These are phyloP conservation scores for Myotis daubentonii DNA, from an alignment of 2,797 vertebrate genomes.

Conservation along the genomic window DNA sequence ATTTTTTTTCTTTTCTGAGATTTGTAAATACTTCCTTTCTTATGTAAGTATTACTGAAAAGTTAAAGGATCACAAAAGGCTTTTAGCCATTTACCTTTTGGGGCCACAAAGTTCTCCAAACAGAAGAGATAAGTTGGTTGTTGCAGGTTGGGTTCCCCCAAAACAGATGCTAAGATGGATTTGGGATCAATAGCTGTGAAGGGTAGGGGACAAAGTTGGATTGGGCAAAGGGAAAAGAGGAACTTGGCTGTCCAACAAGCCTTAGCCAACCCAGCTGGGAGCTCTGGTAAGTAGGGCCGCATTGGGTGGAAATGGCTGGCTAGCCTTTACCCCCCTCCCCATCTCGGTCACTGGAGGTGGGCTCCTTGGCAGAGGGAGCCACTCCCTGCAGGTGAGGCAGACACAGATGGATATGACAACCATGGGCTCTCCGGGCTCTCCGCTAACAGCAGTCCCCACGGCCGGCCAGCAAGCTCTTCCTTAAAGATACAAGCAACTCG, in stretches of 20 bases:
- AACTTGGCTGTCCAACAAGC: too few relatives aligned
- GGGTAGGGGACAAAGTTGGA: accelerated
- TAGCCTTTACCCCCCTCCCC: too few relatives aligned
- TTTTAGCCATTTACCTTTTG: background rate
- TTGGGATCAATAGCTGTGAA: background rate
- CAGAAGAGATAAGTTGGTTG: background rate
- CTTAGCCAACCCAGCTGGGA: background rate
- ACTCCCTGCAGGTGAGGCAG: background rate
- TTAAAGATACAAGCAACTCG: accelerated
- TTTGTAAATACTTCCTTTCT: conserved; percentile 12
- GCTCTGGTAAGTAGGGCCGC: too few relatives aligned
- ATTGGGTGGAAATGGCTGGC: accelerated
- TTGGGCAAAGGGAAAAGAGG: background rate
- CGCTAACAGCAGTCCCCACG: too few relatives aligned
- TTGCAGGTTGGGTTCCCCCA: background rate
- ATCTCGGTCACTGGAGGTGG: background rate
- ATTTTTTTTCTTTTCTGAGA: background rate
- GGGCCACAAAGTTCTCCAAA: background rate
- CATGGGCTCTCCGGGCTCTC: background rate
- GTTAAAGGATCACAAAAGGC: background rate
- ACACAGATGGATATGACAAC: background rate
- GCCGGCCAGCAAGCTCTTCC: background rate
- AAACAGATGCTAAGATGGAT: background rate
- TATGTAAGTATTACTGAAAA: background rate
- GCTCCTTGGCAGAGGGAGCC: background rate